Evolutionary conservation across 1,140 invertebrate species (phyloP).

Genomic region (Probaryconus sp.): DNA sequence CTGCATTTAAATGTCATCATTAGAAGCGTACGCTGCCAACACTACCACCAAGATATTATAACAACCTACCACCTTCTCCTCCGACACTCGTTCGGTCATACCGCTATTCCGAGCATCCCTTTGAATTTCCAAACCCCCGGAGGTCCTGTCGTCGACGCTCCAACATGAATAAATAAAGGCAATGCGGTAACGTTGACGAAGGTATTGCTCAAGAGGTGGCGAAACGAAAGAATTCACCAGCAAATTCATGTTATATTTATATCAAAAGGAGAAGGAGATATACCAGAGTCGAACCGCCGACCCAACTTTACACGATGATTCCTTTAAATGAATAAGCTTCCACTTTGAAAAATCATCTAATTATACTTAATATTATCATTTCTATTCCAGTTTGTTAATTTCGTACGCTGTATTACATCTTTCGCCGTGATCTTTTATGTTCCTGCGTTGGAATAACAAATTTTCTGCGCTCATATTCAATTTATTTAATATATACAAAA

Average conservation of each 20-base stretch:
- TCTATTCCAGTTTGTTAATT: too few relatives aligned
- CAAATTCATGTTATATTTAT: conserved; percentile 47
- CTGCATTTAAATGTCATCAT: conserved; percentile 80
- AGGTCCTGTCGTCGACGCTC: conserved; percentile 60
- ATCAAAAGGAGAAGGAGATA: background rate
- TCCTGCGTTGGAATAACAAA: too few relatives aligned
- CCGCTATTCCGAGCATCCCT: conserved; percentile 65
- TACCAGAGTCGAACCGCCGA: conserved; percentile 10
- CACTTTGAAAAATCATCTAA: too few relatives aligned
- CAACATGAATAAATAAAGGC: conserved; percentile 76
- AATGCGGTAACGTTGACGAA: conserved; percentile 67
- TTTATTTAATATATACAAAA: too few relatives aligned
- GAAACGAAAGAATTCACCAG: conserved; percentile 54
- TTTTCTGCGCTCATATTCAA: too few relatives aligned
- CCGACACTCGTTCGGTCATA: conserved; percentile 59
- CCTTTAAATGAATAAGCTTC: conserved; percentile 48
- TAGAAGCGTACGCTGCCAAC: conserved; percentile 72
- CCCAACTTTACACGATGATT: conserved; percentile 21
- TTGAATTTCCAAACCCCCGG: conserved; percentile 69
- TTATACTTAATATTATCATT: too few relatives aligned
- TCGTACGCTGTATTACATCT: too few relatives aligned
- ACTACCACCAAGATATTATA: conserved; percentile 57
- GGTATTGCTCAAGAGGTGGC: conserved; percentile 53
- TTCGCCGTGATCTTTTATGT: too few relatives aligned
- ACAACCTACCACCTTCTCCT: conserved; percentile 64